Base-by-base conservation (phyloP, 2,888 invertebrate species). In the Conistra vaccinii region DNA sequence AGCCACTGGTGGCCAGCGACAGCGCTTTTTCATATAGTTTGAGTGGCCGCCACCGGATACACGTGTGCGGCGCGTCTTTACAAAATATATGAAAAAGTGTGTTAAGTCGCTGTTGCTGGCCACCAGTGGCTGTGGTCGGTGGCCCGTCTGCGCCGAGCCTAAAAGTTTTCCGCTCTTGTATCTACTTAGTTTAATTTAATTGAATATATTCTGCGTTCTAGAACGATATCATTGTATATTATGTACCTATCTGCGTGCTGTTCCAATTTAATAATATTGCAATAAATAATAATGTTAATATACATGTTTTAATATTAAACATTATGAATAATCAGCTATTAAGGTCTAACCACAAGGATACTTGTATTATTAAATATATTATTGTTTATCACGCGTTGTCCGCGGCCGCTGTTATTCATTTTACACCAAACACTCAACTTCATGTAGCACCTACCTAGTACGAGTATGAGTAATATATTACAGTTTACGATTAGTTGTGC, bases 321-420 rank as follows among this genome's bases (percentile, higher is more conserved):
- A 53, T 66, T n/a, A 60, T 76, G 66, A 79, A 69, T 55, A 82
- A 63, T 69, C 62, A 48, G n/a, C 51, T 69, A 81, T 72, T 35
- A 62, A 66, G 60, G 68, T 51, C 20, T 58, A 29, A 71, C 73
- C 58, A 66, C 72, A 73, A 85, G 73, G 87, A 79, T 79, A 67
- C 53, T 72, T 35, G 74, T 73, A 63, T n/a, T n/a, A n/a, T n/a
- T n/a, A n/a, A n/a, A n/a, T n/a, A 65, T 48, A 65, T 55, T 62
- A 60, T 74, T 75, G 57, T 73, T 60, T 69, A 69, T 69, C 45
- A 32, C 6, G 68, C 62, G 20, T 20, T 67, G 74, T 60, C 53
- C 17, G 65, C 29, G 23, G 29, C 45, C 45, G 53, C 61, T 62
- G 53, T 55, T 81, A 39, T 53, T 60, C 39, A 39, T 61, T n/a